Conservation (phyloP, 2,888 invertebrate genomes). For the Idaea biselata region DNA sequence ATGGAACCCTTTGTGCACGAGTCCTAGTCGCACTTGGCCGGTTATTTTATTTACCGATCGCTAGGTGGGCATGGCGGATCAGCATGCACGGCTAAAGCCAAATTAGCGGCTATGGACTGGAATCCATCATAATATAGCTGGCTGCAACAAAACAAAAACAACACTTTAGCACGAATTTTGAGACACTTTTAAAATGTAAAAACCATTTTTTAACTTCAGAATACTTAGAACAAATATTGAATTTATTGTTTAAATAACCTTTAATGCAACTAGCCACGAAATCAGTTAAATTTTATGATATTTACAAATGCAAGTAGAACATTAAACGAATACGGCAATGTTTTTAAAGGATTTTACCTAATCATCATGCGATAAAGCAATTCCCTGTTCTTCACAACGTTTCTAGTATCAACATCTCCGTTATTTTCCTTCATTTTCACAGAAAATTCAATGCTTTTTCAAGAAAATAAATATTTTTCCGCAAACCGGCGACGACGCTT, state of each 20-base stretch:
- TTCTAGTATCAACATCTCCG: constrained; percentile 83
- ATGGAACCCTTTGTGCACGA: no score
- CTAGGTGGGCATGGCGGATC: constrained; percentile 97
- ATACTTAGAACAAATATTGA: background rate
- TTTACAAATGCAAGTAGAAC: background rate
- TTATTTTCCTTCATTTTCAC: constrained; percentile 62
- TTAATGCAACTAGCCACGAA: background rate
- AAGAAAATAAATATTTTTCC: background rate
- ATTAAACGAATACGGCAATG: background rate
- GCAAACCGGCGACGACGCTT: background rate
- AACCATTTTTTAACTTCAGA: constrained; percentile 21
- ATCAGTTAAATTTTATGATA: background rate
- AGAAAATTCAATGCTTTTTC: background rate
- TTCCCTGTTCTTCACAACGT: constrained; percentile 93
- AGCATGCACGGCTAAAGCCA: constrained; percentile 92
- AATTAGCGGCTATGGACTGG: constrained; percentile 92
- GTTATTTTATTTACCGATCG: constrained; percentile 81
- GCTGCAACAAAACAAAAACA: constrained; percentile 71
- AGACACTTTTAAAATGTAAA: background rate
- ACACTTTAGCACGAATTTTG: background rate
- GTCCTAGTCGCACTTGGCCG: no score
- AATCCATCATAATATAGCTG: constrained; percentile 99
- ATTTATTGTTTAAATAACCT: background rate
- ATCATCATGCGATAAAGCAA: constrained; percentile 94
- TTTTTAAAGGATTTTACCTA: constrained; percentile 76